Evolutionary conservation across 1,140 invertebrate genomes (phyloP).

Genomic region (Cataglyphis hispanica): DNA sequence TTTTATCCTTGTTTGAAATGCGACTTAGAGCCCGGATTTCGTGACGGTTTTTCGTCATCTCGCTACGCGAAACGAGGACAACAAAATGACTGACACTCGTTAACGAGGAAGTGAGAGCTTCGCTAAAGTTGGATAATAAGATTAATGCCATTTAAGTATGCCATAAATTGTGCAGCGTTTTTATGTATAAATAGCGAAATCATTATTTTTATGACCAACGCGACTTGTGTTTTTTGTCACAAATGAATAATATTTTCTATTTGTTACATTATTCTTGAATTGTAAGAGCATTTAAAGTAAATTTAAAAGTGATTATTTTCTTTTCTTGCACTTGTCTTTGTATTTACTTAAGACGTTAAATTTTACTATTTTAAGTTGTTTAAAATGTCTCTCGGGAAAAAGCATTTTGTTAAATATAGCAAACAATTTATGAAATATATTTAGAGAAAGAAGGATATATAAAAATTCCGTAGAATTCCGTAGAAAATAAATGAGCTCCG

Average conservation of each 20-base stretch:
- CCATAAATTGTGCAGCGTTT: not conserved
- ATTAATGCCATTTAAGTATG: not conserved
- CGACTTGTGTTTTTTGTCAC: not conserved
- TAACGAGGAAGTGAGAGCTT: not conserved
- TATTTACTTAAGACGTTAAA: not conserved
- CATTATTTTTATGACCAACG: not conserved
- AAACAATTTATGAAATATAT: too few species aligned
- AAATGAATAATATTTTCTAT: not conserved
- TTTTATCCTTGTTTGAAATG: slow-evolving; percentile 23
- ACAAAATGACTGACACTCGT: not conserved
- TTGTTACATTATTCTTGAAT: not conserved
- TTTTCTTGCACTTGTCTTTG: not conserved
- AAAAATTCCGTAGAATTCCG: slow-evolving; percentile 14
- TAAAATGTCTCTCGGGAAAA: not conserved
- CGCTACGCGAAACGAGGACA: slow-evolving; percentile 20
- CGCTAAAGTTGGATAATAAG: not conserved
- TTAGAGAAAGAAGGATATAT: not conserved
- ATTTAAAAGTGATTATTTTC: not conserved
- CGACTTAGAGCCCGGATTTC: not conserved
- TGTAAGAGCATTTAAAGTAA: not conserved
- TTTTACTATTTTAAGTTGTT: not conserved
- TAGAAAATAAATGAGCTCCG: not conserved
- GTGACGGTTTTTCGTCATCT: slow-evolving; percentile 2
- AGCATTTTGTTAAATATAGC: slow-evolving; percentile 1
- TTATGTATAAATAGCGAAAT: not conserved